Conservation (phyloP, 2,113 vertebrate species). For the Leucoraja erinaceus region DNA sequence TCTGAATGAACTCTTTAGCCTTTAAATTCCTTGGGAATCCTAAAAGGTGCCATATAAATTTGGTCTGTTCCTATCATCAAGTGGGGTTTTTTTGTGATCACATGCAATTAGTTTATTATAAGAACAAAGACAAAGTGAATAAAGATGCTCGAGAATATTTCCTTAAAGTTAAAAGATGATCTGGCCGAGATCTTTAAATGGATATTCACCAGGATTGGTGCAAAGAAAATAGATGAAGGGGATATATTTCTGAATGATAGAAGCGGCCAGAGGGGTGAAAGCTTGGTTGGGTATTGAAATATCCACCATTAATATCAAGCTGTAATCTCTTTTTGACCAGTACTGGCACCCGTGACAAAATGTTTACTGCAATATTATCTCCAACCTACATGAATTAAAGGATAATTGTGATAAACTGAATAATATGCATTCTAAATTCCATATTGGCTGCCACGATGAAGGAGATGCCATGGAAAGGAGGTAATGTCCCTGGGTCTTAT, state of each 20-base stretch:
- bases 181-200: neutral
- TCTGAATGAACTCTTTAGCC: too few relatives aligned
- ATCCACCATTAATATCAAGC: neutral
- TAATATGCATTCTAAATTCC: neutral
- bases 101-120: neutral
- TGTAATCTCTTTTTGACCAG: neutral
- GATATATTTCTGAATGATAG: neutral
- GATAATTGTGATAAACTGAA: neutral
- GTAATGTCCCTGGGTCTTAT: neutral
- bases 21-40: too few relatives aligned
- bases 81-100: neutral
- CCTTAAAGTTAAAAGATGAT: too few relatives aligned
- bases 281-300: neutral
- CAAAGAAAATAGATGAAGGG: neutral
- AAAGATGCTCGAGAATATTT: neutral
- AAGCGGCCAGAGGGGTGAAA: neutral
- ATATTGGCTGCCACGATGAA: neutral
- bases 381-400: neutral
- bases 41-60: too few relatives aligned
- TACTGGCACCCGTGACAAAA: neutral
- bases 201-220: neutral
- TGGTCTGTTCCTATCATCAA: too few relatives aligned
- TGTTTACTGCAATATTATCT: neutral
- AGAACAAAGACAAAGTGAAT: neutral
- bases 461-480: too few relatives aligned